A percentile compares a stretch with the other conserved stretches of the same genome.
Evolutionary conservation across 2,888 invertebrate genomes (phyloP).

Genomic region (Beris morrisii): DNA sequence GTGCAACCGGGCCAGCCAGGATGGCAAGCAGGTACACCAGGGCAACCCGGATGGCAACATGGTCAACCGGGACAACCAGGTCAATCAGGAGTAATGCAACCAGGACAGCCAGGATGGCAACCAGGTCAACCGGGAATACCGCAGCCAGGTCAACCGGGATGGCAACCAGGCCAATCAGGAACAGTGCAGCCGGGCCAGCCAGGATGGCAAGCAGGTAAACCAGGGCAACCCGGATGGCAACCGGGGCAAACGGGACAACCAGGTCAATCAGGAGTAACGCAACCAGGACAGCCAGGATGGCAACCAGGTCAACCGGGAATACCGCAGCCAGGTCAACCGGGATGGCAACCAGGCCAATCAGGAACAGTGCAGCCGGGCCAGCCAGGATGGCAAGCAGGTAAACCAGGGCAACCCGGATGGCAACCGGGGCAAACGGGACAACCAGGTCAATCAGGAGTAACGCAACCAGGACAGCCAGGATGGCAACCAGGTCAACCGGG

Average conservation of each 20-base stretch:
- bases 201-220: neutral
- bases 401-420: neutral
- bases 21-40: neutral
- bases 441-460: neutral
- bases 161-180: no score
- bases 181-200: no score
- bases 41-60: neutral
- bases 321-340: no score
- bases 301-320: slow-evolving; percentile 13
- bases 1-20: no score
- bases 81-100: neutral
- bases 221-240: neutral
- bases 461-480: neutral
- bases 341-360: no score
- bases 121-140: slow-evolving; percentile 8
- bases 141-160: no score
- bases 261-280: neutral
- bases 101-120: slow-evolving; percentile 9
- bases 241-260: slow-evolving; percentile 10
- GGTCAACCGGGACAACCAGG: neutral
- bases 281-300: neutral
- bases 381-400: neutral
- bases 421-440: slow-evolving; percentile 7
- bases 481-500: neutral
- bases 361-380: no score